These are phyloP conservation scores for Gryon sp. DNA, from an alignment of 1,140 invertebrate genomes.

Conservation along the genomic window DNA sequence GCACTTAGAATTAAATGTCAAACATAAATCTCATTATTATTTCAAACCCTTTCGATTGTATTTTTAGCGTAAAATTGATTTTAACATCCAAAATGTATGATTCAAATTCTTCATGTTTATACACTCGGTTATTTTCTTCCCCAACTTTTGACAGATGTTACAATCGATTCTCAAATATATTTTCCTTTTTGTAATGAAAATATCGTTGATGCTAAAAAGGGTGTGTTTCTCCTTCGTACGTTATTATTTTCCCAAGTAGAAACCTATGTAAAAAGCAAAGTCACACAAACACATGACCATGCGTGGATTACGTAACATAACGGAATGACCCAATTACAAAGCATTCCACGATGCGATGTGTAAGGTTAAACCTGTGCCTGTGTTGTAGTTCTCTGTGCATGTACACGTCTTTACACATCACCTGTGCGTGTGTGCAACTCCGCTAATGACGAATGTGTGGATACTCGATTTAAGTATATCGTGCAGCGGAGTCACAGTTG, in stretches of 20 bases:
- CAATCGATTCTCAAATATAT: too few relatives aligned
- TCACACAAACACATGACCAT: constrained; percentile 35
- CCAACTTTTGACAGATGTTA: too few relatives aligned
- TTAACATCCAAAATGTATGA: too few relatives aligned
- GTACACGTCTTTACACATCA: constrained; percentile 31
- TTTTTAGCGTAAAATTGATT: too few relatives aligned
- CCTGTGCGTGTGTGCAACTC: constrained; percentile 40
- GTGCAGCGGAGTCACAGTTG: constrained; percentile 39
- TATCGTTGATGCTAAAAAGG: too few relatives aligned
- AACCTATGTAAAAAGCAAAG: constrained; percentile 51
- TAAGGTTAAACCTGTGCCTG: constrained; percentile 35
- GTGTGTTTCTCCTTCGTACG: too few relatives aligned
- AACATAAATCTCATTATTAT: too few relatives aligned
- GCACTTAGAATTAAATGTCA: too few relatives aligned
- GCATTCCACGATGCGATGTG: constrained; percentile 61
- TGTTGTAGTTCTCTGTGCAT: background rate
- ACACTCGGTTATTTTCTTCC: too few relatives aligned
- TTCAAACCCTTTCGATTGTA: too few relatives aligned
- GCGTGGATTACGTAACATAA: constrained; percentile 64
- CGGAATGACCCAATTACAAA: constrained; percentile 66
- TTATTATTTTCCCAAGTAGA: constrained; percentile 50
- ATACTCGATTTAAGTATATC: constrained; percentile 27
- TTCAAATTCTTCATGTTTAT: too few relatives aligned
- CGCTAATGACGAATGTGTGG: constrained; percentile 50
- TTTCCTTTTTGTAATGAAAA: too few relatives aligned